Evolutionary conservation across 2,888 invertebrate genomes (phyloP), one percentile per base, ranked within the genome.

Genomic region (Pycnomerus fuliginosus): DNA sequence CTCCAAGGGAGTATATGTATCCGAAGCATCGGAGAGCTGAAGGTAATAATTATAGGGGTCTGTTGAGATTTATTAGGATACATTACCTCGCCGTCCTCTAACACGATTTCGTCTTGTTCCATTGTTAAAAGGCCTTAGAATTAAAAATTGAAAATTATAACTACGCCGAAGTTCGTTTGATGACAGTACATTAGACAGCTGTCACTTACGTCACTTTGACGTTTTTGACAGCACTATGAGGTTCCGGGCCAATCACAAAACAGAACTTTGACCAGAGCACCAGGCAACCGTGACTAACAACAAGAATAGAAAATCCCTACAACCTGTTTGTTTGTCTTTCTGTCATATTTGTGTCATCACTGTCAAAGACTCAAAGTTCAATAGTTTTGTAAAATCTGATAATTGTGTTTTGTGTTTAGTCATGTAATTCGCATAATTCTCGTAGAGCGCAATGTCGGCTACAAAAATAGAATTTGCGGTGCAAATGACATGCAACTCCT

Each of bases 381-480:
- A 8, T 7, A 20, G 5, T 20, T 4, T 20, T 20, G 20, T 20
- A 4, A 8, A 20, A 20, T 20, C 5, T 20, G 20, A 20, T 20
- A 20, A 4, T 20, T 20, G 5, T 4, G 20, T 7, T 7, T 20
- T 8, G 5, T 20, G 20, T 20, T 20, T 20, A 4, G 41, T 34
- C 11, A 14, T 34, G 41, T 34, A 33, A 41, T 32, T 20, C 4
- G 5, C 8, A 8, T 20, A 7, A 7, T 20, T 20, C 4, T 20
- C 20, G 8, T n/a, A 20, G 20, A 7, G 2, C 3, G 16, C 23
- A 22, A 71, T 71, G 71, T 61, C 67, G 16, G 55, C 60, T 16
- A 67, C 66, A 5, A 69, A 82, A 79, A 76, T 83, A 24, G 83
- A 84, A 62, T 84, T 84, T 69, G 79, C 80, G 2, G 83, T 84